Evolutionary conservation across 1,140 invertebrate genomes (phyloP).

Genomic region (Capitella teleta): DNA sequence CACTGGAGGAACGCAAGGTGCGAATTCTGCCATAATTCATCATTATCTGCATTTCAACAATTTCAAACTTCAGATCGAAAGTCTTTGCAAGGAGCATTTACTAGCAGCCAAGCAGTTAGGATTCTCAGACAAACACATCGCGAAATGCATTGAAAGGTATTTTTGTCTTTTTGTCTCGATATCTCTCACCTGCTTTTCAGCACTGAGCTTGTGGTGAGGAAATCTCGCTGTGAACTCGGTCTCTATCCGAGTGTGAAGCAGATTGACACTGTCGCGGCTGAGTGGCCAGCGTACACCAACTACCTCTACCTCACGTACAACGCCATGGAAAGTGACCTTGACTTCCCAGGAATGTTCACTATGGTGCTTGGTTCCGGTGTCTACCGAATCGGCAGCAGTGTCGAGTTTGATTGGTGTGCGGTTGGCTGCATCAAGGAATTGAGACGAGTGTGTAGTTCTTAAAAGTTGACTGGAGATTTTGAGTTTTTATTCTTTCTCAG

Average conservation of each 20-base stretch:
- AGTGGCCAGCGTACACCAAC: conserved; percentile 97
- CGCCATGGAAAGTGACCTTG: conserved; percentile 71
- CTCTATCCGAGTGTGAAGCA: conserved; percentile 87
- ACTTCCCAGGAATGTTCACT: conserved; percentile 64
- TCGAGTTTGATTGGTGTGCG: conserved; percentile 99
- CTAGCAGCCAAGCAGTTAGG: conserved; percentile 81
- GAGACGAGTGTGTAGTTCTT: too few relatives aligned
- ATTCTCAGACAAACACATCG: conserved; percentile 97
- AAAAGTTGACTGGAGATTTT: too few relatives aligned
- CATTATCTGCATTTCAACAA: conserved; percentile 1
- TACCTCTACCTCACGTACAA: conserved; percentile 97
- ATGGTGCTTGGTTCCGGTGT: conserved; percentile 79
- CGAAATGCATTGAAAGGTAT: conserved; percentile 71
- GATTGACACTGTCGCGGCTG: conserved; percentile 98
- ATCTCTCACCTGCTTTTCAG: conserved; percentile 21
- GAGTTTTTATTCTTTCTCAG: too few relatives aligned
- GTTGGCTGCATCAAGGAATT: conserved; percentile 90
- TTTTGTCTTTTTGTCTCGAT: background rate
- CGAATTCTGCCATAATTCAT: background rate
- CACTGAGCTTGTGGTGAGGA: conserved; percentile 43
- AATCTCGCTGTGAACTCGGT: conserved; percentile 30
- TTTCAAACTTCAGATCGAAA: too few relatives aligned
- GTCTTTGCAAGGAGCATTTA: too few relatives aligned
- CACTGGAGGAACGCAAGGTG: conserved; percentile 47
- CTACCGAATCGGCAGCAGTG: conserved; percentile 95